Evolutionary conservation across 2,113 vertebrate genomes (phyloP), one percentile per base, ranked within the genome.

Genomic region (Catagonus wagneri): DNA sequence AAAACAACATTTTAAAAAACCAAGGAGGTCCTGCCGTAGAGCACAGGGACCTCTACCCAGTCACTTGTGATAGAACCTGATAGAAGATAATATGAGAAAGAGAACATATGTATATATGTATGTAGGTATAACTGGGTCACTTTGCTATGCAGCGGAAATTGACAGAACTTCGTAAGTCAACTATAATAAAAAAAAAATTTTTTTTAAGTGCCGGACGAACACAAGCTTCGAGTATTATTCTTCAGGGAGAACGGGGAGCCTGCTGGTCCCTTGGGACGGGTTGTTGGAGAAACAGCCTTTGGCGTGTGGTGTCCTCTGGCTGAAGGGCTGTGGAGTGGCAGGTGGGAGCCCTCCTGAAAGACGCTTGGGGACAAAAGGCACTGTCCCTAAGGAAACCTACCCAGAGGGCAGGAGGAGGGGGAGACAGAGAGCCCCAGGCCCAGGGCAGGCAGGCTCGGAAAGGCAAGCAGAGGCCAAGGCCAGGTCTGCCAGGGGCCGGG

Each of bases 171-270:
- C 8, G 8, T 44, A 44, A 44, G 44, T 44, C 44, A 44, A 44
- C 44, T 44, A 44, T 44, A 44, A 44, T 44, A 44, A 44, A 44
- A 44, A 44, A 44, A 44, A 44, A 44, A n/a, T n/a, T n/a, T n/a
- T n/a, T n/a, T 44, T 27, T 19, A 23, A 20, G 0, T 1, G 7
- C 29, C n/a, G 2, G 1, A 50, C 32, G 23, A 29, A 50, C 23
- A 9, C 19, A 12, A 19, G 56, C 52, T 6, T 2, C 36, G 68
- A 89, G 58, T 9, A 2, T 29, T 2, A 11, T 20, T 36, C 61
- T 36, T 29, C 36, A 12, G 32, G 27, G 32, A 39, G 44, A n/a
- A 0, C 0, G 8, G 36, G 25, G 34, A 27, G 71, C 22, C 56
- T 6, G 2, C 14, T 3, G 44, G 29, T 56, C 56, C 69, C 83